Percentiles rank a stretch among this genome's conserved stretches.
Evolutionary conservation across 1,140 invertebrate genomes (phyloP).

Genomic region (Tetramorium simillimum): DNA sequence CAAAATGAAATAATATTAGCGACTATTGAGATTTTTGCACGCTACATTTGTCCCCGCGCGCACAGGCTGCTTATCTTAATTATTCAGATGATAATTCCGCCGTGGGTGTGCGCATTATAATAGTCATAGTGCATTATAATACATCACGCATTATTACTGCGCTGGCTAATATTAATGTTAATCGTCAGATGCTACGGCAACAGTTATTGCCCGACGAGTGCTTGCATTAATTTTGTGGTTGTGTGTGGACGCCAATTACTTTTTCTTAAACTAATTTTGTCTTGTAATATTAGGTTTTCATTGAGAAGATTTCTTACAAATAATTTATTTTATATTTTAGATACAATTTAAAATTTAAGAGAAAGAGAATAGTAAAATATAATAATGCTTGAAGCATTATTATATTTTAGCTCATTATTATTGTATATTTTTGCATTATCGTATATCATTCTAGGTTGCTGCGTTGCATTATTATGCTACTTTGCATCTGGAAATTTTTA

Average conservation of each 20-base stretch:
- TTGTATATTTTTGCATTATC: neutral
- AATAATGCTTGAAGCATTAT: neutral
- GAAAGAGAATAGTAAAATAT: neutral
- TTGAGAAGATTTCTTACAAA: neutral
- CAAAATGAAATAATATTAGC: neutral
- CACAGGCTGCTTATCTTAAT: neutral
- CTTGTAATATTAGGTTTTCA: neutral
- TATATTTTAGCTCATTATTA: neutral
- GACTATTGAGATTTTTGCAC: conserved; percentile 4
- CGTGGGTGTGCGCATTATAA: neutral
- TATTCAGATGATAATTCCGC: conserved; percentile 7
- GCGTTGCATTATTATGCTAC: neutral
- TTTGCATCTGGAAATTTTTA: neutral
- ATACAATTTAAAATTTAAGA: neutral
- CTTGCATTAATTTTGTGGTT: neutral
- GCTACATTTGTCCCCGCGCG: neutral
- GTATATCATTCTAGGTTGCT: neutral
- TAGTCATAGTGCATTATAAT: neutral
- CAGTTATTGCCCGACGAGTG: neutral
- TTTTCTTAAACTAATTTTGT: neutral
- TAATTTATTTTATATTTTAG: neutral
- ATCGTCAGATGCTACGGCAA: neutral
- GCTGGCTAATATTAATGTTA: conserved; percentile 16
- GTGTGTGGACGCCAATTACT: neutral
- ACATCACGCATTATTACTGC: neutral